These are phyloP conservation scores for Chironomus tentans DNA, from an alignment of 2,888 invertebrate genomes.

Conservation along the genomic window DNA sequence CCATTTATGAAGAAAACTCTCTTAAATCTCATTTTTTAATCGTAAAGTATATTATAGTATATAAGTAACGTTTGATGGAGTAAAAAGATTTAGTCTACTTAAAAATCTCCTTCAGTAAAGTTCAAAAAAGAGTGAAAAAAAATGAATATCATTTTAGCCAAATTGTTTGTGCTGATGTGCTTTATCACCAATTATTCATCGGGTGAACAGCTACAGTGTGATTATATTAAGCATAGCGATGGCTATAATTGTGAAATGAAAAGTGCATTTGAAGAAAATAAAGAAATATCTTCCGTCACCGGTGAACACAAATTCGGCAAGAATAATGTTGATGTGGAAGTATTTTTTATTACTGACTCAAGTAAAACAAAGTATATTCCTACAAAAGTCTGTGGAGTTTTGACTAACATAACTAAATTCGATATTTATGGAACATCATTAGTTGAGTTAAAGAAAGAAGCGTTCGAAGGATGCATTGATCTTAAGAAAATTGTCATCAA, in stretches of 20 bases:
- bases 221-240: background rate
- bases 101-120: no score
- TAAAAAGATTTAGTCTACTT: no score
- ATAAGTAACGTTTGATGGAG: no score
- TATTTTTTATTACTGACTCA: background rate
- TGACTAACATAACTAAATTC: background rate
- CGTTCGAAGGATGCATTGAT: background rate
- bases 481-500: background rate
- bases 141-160: no score
- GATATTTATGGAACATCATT: background rate
- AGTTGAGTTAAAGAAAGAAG: background rate
- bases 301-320: background rate
- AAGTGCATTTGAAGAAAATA: background rate
- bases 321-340: background rate
- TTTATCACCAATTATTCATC: background rate
- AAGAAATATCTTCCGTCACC: background rate
- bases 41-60: no score
- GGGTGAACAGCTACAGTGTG: background rate
- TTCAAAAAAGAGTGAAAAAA: no score
- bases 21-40: no score
- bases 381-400: background rate
- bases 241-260: background rate
- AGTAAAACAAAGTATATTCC: background rate
- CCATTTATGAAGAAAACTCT: no score
- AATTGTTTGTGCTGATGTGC: no score